Evolutionary conservation across 2,113 vertebrate species (phyloP).

Genomic region (Nycticebus coucang): DNA sequence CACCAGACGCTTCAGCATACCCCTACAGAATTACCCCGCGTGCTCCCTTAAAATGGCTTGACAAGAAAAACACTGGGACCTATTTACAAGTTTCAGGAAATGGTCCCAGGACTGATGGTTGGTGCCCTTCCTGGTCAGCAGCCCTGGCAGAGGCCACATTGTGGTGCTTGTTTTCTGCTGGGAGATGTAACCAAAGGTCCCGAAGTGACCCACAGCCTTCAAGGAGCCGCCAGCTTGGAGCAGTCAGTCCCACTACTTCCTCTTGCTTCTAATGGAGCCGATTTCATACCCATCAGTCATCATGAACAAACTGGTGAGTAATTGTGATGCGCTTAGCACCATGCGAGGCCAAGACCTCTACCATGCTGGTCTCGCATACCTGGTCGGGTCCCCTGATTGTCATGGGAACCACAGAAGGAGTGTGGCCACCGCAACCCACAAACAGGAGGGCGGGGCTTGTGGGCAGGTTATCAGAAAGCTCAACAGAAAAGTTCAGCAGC

Average conservation of each 20-base stretch:
- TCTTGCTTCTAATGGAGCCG: not conserved
- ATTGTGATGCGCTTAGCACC: not conserved
- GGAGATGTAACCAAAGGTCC: constrained; percentile 39
- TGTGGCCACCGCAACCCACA: too few relatives aligned
- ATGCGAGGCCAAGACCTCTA: rapidly evolving
- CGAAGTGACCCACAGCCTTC: not conserved
- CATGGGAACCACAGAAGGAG: rapidly evolving
- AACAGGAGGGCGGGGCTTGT: too few relatives aligned
- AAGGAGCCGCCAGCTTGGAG: constrained; percentile 58
- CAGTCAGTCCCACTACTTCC: constrained; percentile 1
- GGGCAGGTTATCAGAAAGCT: too few relatives aligned
- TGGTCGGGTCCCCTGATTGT: rapidly evolving
- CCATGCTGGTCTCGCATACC: rapidly evolving
- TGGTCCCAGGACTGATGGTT: not conserved
- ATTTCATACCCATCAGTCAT: not conserved
- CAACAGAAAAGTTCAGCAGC: rapidly evolving
- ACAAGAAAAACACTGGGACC: not conserved
- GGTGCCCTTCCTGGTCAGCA: not conserved
- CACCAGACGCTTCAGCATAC: not conserved
- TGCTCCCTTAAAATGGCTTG: not conserved
- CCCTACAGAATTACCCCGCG: not conserved
- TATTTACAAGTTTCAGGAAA: not conserved
- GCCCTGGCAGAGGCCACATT: constrained; percentile 43
- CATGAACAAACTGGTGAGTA: rapidly evolving
- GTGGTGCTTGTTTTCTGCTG: constrained; percentile 50